phyloP scores from a whole-genome alignment of 1,140 invertebrate species.

The Formica selysi region DNA sequence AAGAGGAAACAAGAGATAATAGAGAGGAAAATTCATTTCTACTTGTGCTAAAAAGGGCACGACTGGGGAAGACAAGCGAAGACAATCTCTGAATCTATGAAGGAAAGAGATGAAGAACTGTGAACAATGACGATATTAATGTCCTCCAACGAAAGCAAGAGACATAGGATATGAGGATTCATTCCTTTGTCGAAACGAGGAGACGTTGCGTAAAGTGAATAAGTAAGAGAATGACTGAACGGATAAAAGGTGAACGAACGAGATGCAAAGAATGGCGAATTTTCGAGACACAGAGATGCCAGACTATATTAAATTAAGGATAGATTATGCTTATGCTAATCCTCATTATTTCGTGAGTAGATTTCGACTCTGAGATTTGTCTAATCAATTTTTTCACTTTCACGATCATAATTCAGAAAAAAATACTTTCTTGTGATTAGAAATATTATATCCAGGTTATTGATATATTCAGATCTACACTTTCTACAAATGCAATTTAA shows the following conservation, averaged over 20 bases:
- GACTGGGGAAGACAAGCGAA: constrained; percentile 33
- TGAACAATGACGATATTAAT: constrained; percentile 62
- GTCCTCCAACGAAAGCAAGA: constrained; percentile 49
- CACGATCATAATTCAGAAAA: neutral
- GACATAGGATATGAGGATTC: constrained; percentile 45
- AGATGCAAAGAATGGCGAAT: constrained; percentile 32
- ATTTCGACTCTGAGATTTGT: neutral
- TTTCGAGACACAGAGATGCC: neutral
- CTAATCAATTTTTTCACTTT: neutral
- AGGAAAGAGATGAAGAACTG: constrained; percentile 43
- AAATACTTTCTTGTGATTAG: constrained; percentile 21
- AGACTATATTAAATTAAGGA: neutral
- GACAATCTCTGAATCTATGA: constrained; percentile 60
- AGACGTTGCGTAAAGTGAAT: constrained; percentile 52
- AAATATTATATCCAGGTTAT: neutral
- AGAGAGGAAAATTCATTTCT: constrained; percentile 63
- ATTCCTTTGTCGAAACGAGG: constrained; percentile 51
- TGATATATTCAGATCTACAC: too few species aligned
- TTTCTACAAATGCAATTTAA: too few species aligned
- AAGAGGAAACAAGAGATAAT: constrained; percentile 51
- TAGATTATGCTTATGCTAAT: neutral
- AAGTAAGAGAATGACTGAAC: constrained; percentile 28
- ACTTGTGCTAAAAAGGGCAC: constrained; percentile 48
- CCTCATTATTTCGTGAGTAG: neutral
- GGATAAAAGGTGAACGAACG: constrained; percentile 10